phyloP scores from a whole-genome alignment of 2,888 invertebrate species.

The Cataglyphis rosenhaueri region DNA sequence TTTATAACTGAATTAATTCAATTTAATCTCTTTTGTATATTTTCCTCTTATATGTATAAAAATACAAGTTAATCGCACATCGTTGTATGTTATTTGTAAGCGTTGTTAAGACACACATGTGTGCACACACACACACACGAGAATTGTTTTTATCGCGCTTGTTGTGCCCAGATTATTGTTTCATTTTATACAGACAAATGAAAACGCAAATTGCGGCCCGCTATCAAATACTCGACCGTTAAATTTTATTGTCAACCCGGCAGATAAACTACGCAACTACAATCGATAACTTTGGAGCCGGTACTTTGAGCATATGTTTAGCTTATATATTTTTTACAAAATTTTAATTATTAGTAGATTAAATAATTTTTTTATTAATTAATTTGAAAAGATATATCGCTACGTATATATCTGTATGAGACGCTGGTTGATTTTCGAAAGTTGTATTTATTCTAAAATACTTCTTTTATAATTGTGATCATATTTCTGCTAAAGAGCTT shows the following conservation, averaged over 20 bases:
- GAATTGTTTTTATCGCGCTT: slow-evolving; percentile 22
- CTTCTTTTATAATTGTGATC: too few relatives aligned
- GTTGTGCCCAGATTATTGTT: slow-evolving; percentile 22
- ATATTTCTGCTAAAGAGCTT: slow-evolving; percentile 41
- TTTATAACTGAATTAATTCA: not conserved
- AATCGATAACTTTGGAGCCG: slow-evolving; percentile 30
- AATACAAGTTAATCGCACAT: not conserved
- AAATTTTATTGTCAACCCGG: slow-evolving; percentile 20
- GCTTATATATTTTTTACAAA: too few relatives aligned
- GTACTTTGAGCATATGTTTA: not conserved
- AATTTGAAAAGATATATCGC: too few relatives aligned
- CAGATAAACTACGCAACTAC: slow-evolving; percentile 25
- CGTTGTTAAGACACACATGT: not conserved
- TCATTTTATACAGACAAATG: slow-evolving; percentile 30
- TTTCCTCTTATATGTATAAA: not conserved
- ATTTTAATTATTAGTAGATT: too few relatives aligned
- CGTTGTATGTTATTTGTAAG: not conserved
- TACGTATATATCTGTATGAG: too few relatives aligned
- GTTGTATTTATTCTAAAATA: too few relatives aligned
- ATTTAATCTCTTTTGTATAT: not conserved
- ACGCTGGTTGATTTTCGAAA: too few relatives aligned
- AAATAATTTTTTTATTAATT: too few relatives aligned
- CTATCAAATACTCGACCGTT: slow-evolving; percentile 37
- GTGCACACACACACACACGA: not conserved
- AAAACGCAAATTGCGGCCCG: slow-evolving; percentile 15